Evolutionary conservation across 2,113 vertebrate genomes (phyloP), one percentile per base, ranked within the genome.

Genomic region (Caracal caracal): DNA sequence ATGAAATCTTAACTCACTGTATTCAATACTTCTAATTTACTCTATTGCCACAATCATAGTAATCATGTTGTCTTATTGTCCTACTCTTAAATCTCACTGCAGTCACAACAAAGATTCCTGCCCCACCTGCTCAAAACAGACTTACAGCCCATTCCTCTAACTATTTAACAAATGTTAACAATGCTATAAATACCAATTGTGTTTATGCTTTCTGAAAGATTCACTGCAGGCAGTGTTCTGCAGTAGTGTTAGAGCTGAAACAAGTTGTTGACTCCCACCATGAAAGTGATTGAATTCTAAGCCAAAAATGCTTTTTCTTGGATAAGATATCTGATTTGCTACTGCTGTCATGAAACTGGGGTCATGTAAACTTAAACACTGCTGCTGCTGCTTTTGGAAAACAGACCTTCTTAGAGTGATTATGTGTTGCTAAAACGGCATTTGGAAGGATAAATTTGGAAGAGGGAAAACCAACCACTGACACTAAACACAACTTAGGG

Each of bases 251-350:
- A 97, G 95, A 98, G 98, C 93, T 97, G 96, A 98, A 98, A 98
- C 88, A 98, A 96, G 97, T 96, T 97, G 98, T 97, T 98, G 98
- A 98, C 97, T 99, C 98, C 98, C 98, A 98, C 98, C 97, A 98
- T 1, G 95, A 98, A 95, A 97, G 96, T 91, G 98, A 98, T 97
- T 97, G 97, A 96, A 97, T 96, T 94, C 97, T 97, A 97, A 97
- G 98, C 98, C 98, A 99, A 98, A 98, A 98, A 98, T 98, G 98
- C 98, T 98, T 98, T 98, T 97, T 97, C 96, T 98, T 78, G 98
- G 98, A 98, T 98, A 98, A 98, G 98, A 97, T 98, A 99, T 98
- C 98, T 98, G 98, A 98, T 98, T 98, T 98, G 98, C 98, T 98
- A 99, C 98, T 96, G 98, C 98, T 98, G 97, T 98, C 98, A 98